Evolutionary conservation across 2,113 vertebrate genomes (phyloP), one percentile per base, ranked within the genome.

Genomic region (Redunca redunca): DNA sequence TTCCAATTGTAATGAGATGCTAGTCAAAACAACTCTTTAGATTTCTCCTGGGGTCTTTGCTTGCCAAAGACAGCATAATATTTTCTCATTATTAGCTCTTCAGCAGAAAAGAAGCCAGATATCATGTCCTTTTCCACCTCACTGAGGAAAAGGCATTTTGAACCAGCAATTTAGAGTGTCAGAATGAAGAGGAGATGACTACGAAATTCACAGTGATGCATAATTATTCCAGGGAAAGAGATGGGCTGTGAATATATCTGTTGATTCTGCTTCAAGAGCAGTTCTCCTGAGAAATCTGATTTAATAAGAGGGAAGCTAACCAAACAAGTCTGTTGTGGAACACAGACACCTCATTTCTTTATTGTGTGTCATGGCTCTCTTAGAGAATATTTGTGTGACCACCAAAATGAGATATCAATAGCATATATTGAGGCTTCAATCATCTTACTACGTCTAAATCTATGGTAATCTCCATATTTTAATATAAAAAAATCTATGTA

Each of bases 21-120:
- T 98, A 97, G 97, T 98, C 94, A 92, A 98, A 98, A 97, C n/a
- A 96, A 87, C 78, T 98, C 81, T 98, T 98, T 92, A 97, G 96
- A 98, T 98, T 98, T 98, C 98, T 98, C 98, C 67, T 77, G 98
- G 95, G 98, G 86, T 81, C 98, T 98, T 92, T 97, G 95, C 97
- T 98, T 98, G 98, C 95, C 98, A 98, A 97, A 99, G 97, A 98
- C 91, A 98, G 96, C 94, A 97, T 95, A 98, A 98, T 98, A 99
- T 99, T 99, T 99, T 98, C 98, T 99, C 97, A 98, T 99, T 99
- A 99, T 98, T 99, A 98, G 85, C 92, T 98, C 97, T 98, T 98
- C 96, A 95, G 96, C 88, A 97, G 96, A 92, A 80, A 98, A 52
- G 78, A 98, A 98, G 97, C 88, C 58, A 82, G 86, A 28, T 94